Evolutionary conservation across 1,140 invertebrate species (phyloP).

Genomic region (Drosophila nasuta): DNA sequence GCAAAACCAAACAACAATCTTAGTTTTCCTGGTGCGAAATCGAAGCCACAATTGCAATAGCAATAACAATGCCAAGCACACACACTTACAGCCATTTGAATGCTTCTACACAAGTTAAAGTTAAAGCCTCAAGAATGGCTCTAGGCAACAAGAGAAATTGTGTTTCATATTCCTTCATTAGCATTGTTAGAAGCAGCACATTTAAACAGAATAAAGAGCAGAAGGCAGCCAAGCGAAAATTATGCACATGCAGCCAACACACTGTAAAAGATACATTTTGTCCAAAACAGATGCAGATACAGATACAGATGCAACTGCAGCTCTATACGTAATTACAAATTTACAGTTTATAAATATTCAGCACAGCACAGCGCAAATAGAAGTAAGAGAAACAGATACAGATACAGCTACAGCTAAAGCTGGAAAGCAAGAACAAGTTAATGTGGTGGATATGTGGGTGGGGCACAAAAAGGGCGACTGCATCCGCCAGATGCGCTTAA

Average conservation of each 20-base stretch:
- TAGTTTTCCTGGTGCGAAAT: slow-evolving; percentile 9
- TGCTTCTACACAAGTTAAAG: neutral
- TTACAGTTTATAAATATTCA: slow-evolving; percentile 61
- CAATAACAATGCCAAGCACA: neutral
- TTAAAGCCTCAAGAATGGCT: slow-evolving; percentile 26
- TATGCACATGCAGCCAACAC: slow-evolving; percentile 61
- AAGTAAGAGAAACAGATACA: slow-evolving; percentile 31
- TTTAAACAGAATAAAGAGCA: slow-evolving; percentile 18
- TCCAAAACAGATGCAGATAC: slow-evolving; percentile 24
- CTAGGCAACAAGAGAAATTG: neutral
- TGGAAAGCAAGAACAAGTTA: slow-evolving; percentile 11
- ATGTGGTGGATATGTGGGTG: slow-evolving; percentile 18
- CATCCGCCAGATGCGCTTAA: slow-evolving; percentile 49
- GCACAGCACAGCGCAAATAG: slow-evolving; percentile 29
- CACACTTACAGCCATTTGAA: neutral
- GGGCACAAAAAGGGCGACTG: slow-evolving; percentile 8
- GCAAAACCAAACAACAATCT: slow-evolving; percentile 34
- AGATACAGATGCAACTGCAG: slow-evolving; percentile 34
- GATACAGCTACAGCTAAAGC: neutral
- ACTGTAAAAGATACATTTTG: slow-evolving; percentile 45
- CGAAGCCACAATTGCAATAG: slow-evolving; percentile 16
- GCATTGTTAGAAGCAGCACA: slow-evolving; percentile 37
- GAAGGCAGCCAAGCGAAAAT: slow-evolving; percentile 66
- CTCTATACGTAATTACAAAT: slow-evolving; percentile 41
- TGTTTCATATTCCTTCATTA: slow-evolving; percentile 34